phyloP scores from a whole-genome alignment of 2,797 vertebrate genomes.

The Hemitrygon akajei region DNA sequence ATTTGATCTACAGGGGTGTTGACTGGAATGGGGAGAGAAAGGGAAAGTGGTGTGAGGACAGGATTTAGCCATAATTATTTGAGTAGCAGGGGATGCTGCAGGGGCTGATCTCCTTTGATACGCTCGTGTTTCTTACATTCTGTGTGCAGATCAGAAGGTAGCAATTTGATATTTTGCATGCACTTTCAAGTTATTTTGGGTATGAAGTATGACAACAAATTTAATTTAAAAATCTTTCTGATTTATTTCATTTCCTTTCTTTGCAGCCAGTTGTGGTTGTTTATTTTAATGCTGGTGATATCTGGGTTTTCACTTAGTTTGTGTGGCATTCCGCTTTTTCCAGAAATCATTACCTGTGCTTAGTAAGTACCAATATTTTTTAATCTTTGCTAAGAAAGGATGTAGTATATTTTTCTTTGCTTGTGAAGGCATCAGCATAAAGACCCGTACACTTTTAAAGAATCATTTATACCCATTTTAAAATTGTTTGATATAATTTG shows the following conservation, averaged over 20 bases:
- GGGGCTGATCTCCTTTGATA: too few relatives aligned
- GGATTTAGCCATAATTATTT: too few relatives aligned
- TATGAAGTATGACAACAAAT: background rate
- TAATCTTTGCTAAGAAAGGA: background rate
- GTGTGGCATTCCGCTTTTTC: constrained; percentile 75
- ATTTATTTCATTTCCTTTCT: constrained; percentile 38
- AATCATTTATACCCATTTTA: background rate
- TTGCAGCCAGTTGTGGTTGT: constrained; percentile 80
- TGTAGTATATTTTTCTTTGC: background rate
- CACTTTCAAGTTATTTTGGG: background rate
- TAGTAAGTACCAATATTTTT: constrained; percentile 66
- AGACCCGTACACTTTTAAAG: background rate
- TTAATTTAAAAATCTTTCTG: background rate
- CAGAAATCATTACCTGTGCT: constrained; percentile 76
- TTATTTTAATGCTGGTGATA: constrained; percentile 70
- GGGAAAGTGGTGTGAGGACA: too few relatives aligned
- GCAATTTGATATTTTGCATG: background rate
- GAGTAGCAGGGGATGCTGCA: too few relatives aligned
- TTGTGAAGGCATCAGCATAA: background rate
- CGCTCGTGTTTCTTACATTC: too few relatives aligned
- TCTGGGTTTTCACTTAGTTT: constrained; percentile 79
- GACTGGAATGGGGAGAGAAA: too few relatives aligned
- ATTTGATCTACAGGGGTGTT: too few relatives aligned
- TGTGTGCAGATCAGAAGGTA: too few relatives aligned
- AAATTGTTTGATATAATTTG: background rate